Conservation (phyloP, 2,888 invertebrate genomes). For the Boloria selene region DNA sequence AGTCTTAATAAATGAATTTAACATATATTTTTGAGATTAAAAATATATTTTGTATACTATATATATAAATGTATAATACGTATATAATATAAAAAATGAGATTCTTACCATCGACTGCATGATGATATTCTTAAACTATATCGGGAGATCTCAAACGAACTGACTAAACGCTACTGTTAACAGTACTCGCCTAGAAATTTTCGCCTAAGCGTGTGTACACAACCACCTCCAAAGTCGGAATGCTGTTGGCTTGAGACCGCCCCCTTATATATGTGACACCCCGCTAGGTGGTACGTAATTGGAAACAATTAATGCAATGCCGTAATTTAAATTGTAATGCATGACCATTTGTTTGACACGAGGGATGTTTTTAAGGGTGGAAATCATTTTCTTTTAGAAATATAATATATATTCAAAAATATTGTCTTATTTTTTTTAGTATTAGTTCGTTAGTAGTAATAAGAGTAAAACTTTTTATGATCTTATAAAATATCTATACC, state of each 20-base stretch:
- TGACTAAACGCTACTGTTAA: constrained; percentile 77
- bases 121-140: constrained; percentile 71
- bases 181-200: constrained; percentile 81
- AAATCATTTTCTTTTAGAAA: not conserved
- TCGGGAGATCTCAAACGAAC: constrained; percentile 81
- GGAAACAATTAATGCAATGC: constrained; percentile 80
- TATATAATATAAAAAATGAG: constrained; percentile 40
- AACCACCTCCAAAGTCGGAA: constrained; percentile 72
- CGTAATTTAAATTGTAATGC: constrained; percentile 75
- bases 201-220: constrained; percentile 77
- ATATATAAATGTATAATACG: constrained; percentile 17
- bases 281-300: constrained; percentile 72
- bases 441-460: not conserved
- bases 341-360: constrained; percentile 51
- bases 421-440: not conserved
- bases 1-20: not conserved
- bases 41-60: constrained; percentile 3
- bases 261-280: constrained; percentile 77
- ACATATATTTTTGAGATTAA: not conserved
- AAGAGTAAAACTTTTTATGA: not conserved
- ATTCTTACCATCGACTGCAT: constrained; percentile 80
- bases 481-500: too few relatives aligned
- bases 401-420: not conserved
- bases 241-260: constrained; percentile 62
- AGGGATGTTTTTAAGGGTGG: constrained; percentile 33